phyloP scores from a whole-genome alignment of 1,140 invertebrate species.

The Megalopta genalis region DNA sequence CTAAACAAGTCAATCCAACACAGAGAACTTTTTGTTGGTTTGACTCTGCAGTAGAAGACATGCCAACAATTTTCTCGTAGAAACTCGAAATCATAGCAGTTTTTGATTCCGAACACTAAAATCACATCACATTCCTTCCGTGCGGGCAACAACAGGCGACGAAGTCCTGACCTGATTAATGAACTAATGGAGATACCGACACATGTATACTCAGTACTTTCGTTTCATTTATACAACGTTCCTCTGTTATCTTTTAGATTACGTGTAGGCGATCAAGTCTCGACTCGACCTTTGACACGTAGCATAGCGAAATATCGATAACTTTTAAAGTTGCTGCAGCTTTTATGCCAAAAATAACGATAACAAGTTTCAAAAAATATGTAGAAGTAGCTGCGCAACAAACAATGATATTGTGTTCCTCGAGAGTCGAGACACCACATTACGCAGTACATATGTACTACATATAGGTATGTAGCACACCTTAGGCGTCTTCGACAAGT shows the following conservation, averaged over 20 bases:
- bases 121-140: conserved; percentile 2
- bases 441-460: too few relatives aligned
- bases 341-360: neutral
- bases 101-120: neutral
- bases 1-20: conserved; percentile 80
- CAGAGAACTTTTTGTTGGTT: conserved; percentile 70
- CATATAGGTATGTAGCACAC: too few relatives aligned
- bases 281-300: conserved; percentile 30
- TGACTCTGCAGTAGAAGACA: conserved; percentile 41
- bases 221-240: neutral
- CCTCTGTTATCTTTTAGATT: conserved; percentile 1
- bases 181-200: neutral
- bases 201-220: neutral
- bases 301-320: conserved; percentile 8
- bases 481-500: too few relatives aligned
- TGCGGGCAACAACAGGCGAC: too few relatives aligned
- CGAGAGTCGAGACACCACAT: too few relatives aligned
- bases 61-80: conserved; percentile 61
- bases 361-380: neutral
- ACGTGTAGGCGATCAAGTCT: neutral
- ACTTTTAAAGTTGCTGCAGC: neutral
- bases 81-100: conserved; percentile 67
- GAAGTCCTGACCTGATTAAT: too few relatives aligned
- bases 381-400: neutral
- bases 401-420: neutral